Conservation (phyloP, 1,140 invertebrate genomes). For the Neoseiulus cucumeris region DNA sequence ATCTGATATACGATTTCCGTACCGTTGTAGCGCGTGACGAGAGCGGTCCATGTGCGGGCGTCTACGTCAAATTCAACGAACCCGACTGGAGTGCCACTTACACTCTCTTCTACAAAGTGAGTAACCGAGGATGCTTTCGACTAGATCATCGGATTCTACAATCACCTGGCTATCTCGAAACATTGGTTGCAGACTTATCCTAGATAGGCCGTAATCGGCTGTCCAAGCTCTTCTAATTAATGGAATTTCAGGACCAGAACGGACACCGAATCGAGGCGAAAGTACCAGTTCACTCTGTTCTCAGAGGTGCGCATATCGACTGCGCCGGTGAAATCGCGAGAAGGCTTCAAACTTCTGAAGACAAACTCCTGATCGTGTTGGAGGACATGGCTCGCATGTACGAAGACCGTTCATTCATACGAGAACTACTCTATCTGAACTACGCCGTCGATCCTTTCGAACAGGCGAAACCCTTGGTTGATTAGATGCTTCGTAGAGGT, state of each 20-base stretch:
- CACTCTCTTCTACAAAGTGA: constrained; percentile 51
- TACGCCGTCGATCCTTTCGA: constrained; percentile 6
- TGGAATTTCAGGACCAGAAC: not conserved
- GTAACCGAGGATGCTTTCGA: no score
- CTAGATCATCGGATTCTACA: no score
- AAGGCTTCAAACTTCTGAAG: not conserved
- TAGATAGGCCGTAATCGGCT: no score
- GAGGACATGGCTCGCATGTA: not conserved
- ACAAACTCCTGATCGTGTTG: not conserved
- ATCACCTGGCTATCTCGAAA: no score
- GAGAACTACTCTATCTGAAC: not conserved
- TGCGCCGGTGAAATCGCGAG: not conserved
- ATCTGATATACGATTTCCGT: constrained; percentile 65
- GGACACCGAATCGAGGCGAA: not conserved
- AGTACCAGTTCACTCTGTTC: not conserved
- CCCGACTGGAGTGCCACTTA: constrained; percentile 38
- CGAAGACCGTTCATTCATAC: not conserved
- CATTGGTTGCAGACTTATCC: no score
- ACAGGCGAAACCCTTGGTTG: not conserved
- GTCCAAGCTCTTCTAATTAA: no score
- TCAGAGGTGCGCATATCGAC: not conserved
- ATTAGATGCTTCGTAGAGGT: not conserved
- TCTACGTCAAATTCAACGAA: constrained; percentile 49
- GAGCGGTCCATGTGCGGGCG: constrained; percentile 55
- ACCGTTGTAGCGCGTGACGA: constrained; percentile 54